Base-by-base conservation (phyloP, 2,113 vertebrate species). In the Zootoca vivipara region DNA sequence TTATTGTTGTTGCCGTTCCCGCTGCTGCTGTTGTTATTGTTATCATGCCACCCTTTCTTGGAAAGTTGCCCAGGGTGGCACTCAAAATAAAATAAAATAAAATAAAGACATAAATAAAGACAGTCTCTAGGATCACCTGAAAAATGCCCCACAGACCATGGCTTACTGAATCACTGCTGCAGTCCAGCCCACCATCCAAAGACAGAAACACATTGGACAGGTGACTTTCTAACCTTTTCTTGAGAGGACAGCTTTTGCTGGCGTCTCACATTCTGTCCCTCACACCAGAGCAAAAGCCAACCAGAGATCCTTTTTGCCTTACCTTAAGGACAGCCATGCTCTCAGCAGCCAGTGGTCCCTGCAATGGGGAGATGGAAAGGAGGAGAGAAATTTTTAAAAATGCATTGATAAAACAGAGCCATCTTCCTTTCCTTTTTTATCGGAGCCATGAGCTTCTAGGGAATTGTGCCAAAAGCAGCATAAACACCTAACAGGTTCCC, bases 321-420 rank as follows among this genome's bases (percentile, higher is more conserved):
- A 97, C 97, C 97, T 96, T 95, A 86, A 96, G 92, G 79, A 96
- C 92, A 67, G 95, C 91, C 0, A 93, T 95, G 92, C 94, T 83
- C 89, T 95, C 96, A 0, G 93, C 89, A 0, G 96, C 92, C 86
- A 96, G 92, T 0, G 97, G 96, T 0, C 92, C 95, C 97, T 97
- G 94, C 69, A 88, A 87, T 46, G 90, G 89, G 92, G 0, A 52
- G 12, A 26, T 5, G 22, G 46, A 85, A 84, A 83, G 1, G n/a
- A 46, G 33, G 13, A 62, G 38, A 83, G 10, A 33, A 52, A 81
- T 33, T n/a, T n/a, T n/a, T 33, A 70, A 38, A 35, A 5, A 13
- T 6, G 9, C 40, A 35, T 40, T 16, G 26, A 56, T 33, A 12
- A 62, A 65, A 77, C 70, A 7, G 20, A 24, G 33, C 7, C 13